Evolutionary conservation across 2,797 vertebrate genomes (phyloP).

Genomic region (Enteromius anoplus): DNA sequence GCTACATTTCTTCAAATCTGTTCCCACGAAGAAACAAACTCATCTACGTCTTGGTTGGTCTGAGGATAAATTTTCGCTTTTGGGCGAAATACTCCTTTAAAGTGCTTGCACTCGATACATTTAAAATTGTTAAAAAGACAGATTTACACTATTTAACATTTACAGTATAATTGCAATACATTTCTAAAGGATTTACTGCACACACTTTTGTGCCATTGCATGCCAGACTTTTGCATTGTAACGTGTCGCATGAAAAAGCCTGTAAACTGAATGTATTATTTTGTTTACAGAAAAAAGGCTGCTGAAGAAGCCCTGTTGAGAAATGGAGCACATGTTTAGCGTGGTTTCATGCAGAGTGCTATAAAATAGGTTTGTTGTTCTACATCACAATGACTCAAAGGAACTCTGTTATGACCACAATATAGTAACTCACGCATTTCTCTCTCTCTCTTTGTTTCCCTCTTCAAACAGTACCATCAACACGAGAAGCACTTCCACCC

Average conservation of each 20-base stretch:
- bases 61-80: neutral
- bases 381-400: neutral
- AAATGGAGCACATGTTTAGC: conserved; percentile 27
- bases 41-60: neutral
- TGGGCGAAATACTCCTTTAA: neutral
- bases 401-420: neutral
- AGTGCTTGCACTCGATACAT: neutral
- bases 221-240: neutral
- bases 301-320: conserved; percentile 2
- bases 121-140: neutral
- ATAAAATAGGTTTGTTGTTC: conserved; percentile 30
- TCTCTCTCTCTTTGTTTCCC: conserved; percentile 39
- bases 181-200: neutral
- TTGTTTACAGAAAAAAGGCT: conserved; percentile 26
- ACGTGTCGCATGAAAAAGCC: neutral
- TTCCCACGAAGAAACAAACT: neutral
- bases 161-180: neutral
- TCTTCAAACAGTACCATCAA: conserved; percentile 31
- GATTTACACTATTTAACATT: neutral
- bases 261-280: neutral
- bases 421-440: neutral
- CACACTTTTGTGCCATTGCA: neutral
- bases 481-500: neutral
- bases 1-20: neutral
- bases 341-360: neutral